A percentile compares a stretch with the other conserved stretches of the same genome.
Conservation (phyloP, 2,797 vertebrate genomes). For the Myotis findleyi region DNA sequence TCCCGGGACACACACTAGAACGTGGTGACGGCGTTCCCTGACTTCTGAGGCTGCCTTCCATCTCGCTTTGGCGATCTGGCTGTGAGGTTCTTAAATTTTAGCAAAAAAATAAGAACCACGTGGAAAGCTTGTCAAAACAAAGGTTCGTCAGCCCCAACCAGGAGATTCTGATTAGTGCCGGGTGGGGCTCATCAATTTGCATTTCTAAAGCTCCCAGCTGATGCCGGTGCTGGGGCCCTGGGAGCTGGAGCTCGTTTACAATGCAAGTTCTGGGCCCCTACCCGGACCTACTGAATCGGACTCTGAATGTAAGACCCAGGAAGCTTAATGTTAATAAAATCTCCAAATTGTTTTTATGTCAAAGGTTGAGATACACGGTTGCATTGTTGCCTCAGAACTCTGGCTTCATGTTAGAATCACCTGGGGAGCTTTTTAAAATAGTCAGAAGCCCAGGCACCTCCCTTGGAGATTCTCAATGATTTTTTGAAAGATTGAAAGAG, state of each 20-base stretch:
- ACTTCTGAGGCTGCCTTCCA: not conserved
- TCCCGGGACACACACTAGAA: not conserved
- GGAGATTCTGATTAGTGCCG: not conserved
- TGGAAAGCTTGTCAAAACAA: not conserved
- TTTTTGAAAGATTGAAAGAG: not conserved
- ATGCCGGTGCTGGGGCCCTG: too few species aligned
- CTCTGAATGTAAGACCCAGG: not conserved
- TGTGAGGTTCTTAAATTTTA: not conserved
- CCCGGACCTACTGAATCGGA: not conserved
- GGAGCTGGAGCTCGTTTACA: not conserved
- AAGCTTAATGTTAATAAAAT: not conserved
- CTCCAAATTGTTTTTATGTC: not conserved
- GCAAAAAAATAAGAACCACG: not conserved
- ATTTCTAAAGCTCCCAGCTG: not conserved
- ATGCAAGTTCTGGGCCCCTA: not conserved
- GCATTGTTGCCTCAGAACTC: not conserved
- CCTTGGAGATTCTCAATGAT: not conserved
- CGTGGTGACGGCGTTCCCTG: not conserved
- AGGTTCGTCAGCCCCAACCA: not conserved
- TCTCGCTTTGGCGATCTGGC: fast-evolving
- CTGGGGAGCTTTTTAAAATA: not conserved
- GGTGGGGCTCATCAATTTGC: not conserved
- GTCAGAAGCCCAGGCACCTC: not conserved
- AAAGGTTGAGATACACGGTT: not conserved
- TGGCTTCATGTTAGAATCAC: not conserved